Evolutionary conservation across 2,113 vertebrate species (phyloP).

Genomic region (Glareola pratincola): DNA sequence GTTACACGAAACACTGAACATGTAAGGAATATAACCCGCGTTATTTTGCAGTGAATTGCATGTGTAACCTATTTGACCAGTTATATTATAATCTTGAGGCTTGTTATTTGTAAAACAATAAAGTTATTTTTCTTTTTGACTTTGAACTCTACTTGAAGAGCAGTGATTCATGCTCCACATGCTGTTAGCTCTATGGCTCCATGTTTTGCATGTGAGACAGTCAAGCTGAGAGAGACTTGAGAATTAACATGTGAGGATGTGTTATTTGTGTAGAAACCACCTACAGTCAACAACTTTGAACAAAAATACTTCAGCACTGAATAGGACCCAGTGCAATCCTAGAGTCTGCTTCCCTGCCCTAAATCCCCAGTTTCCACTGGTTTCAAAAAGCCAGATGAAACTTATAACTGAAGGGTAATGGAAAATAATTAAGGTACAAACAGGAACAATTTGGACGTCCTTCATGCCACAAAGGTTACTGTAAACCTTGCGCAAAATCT

Average conservation of each 20-base stretch:
- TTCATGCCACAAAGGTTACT: not conserved
- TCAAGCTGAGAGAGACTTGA: not conserved
- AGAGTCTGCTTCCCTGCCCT: not conserved
- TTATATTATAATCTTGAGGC: not conserved
- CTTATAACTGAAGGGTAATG: not conserved
- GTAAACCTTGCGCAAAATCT: not conserved
- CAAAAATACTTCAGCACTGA: not conserved
- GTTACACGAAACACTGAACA: not conserved
- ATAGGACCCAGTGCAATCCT: not conserved
- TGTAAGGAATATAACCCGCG: accelerated
- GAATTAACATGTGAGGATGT: not conserved
- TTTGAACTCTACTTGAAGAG: not conserved
- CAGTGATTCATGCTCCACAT: not conserved
- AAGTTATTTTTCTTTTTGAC: not conserved
- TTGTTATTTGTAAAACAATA: not conserved
- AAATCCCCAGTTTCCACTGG: not conserved
- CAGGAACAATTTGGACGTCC: not conserved
- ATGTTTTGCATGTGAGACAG: not conserved
- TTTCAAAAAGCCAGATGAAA: not conserved
- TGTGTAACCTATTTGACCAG: not conserved
- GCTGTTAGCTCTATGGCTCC: not conserved
- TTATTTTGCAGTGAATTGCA: not conserved
- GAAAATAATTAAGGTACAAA: not conserved
- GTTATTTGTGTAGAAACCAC: not conserved
- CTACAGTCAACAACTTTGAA: not conserved